Base-by-base conservation (phyloP, 2,113 vertebrate species). In the Malurus cyaneus region DNA sequence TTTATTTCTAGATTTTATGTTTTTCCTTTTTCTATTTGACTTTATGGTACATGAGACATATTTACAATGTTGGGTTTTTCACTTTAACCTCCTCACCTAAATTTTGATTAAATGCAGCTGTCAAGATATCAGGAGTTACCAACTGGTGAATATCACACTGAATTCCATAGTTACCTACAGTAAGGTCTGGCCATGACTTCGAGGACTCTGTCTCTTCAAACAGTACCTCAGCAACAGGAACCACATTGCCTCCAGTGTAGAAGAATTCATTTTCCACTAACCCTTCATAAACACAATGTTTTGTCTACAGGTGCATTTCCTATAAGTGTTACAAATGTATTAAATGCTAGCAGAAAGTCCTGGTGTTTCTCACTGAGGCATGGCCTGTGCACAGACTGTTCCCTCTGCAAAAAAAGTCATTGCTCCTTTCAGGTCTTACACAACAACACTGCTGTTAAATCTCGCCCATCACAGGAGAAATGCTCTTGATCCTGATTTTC, bases 281-380 rank as follows among this genome's bases (percentile, higher is more conserved):
- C 52, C 47, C 72, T 53, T 91, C 49, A 39, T 62, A 84, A 92
- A 49, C 1, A 0, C 25, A 12, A 18, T 47, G 12, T 52, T 92
- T 86, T 70, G 28, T 66, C 70, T 85, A 80, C 84, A 96, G 71
- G 86, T 87, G 72, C 87, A 70, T 88, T 89, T 92, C 65, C 77
- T 85, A 12, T 28, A 72, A 54, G 29, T 84, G 18, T 59, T 89
- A 72, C 36, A 52, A 46, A 62, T 67, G 26, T 82, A 65, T 61
- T 71, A 69, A 89, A 62, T 69, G 88, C 44, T 78, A 31, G 25
- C 52, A 89, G 84, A 81, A 92, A 85, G 36, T 73, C 82, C 77
- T 87, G 67, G 72, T 59, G 56, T 57, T 78, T 87, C 67, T 50
- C 88, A 86, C 59, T 82, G 86, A 85, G 91, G 60, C 78, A 28